Evolutionary conservation across 2,113 vertebrate species (phyloP).

Genomic region (Seriola dumerili): DNA sequence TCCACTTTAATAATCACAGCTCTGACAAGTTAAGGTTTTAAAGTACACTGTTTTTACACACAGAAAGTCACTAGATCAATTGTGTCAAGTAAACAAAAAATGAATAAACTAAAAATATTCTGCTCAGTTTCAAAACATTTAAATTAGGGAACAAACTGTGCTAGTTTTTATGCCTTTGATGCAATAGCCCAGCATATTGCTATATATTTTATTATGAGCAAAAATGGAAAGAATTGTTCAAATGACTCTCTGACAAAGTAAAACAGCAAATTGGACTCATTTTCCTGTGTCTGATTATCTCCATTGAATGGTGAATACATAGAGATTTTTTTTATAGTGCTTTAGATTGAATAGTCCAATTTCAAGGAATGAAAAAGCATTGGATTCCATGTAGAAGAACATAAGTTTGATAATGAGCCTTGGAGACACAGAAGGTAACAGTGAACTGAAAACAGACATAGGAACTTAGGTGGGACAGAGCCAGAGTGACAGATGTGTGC

Average conservation of each 20-base stretch:
- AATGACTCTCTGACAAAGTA: background rate
- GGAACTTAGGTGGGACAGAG: background rate
- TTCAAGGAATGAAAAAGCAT: background rate
- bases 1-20: background rate
- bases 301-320: background rate
- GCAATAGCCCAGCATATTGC: background rate
- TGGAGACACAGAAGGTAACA: background rate
- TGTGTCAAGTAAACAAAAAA: background rate
- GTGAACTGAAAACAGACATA: background rate
- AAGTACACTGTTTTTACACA: background rate
- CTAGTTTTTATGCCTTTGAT: background rate
- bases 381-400: background rate
- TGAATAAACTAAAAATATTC: too few species aligned
- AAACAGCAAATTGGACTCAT: background rate
- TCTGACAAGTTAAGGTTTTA: background rate
- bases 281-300: background rate
- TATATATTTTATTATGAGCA: background rate
- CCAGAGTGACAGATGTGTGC: background rate
- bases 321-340: background rate
- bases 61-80: background rate
- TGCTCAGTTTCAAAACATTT: too few species aligned
- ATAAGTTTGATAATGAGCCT: too few species aligned
- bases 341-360: background rate
- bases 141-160: too few species aligned
- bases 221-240: background rate